A percentile compares a stretch with the other conserved stretches of the same genome.
phyloP scores from a whole-genome alignment of 2,113 vertebrate genomes.

The Myodes glareolus region DNA sequence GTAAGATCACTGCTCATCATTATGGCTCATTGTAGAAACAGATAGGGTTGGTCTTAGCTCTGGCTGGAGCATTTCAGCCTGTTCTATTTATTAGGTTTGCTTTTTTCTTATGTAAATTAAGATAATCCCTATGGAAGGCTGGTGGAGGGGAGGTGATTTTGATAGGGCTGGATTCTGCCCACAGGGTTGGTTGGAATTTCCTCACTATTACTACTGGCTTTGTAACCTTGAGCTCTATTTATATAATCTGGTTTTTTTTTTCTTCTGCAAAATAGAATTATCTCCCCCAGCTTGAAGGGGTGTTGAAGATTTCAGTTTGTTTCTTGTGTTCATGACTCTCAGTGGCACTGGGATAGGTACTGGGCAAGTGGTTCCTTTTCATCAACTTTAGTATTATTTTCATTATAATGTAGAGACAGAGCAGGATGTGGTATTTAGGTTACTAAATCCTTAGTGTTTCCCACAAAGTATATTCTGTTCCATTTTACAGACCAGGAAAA shows the following conservation, averaged over 20 bases:
- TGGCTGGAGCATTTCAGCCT: not conserved
- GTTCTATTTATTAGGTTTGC: constrained; percentile 21
- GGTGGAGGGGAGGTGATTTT: not conserved
- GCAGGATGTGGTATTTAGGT: not conserved
- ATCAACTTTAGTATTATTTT: constrained; percentile 1
- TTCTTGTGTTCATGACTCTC: not conserved
- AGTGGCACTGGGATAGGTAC: not conserved
- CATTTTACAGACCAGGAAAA: constrained; percentile 34
- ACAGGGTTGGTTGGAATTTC: constrained; percentile 43
- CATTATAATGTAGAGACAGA: not conserved
- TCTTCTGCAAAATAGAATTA: constrained; percentile 52
- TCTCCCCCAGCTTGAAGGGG: not conserved
- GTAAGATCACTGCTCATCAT: not conserved
- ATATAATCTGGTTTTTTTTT: not conserved
- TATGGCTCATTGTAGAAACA: constrained; percentile 16
- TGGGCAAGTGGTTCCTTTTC: not conserved
- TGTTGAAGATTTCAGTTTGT: constrained; percentile 29
- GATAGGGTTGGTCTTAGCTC: not conserved
- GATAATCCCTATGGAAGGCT: not conserved
- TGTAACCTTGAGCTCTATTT: constrained; percentile 44
- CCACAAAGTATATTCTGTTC: constrained; percentile 16
- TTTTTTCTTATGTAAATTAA: constrained; percentile 32
- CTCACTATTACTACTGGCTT: not conserved
- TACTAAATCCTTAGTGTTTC: constrained; percentile 32
- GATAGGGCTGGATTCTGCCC: not conserved